These are phyloP conservation scores for Centrocercus urophasianus DNA, from an alignment of 2,113 vertebrate species.

Conservation along the genomic window DNA sequence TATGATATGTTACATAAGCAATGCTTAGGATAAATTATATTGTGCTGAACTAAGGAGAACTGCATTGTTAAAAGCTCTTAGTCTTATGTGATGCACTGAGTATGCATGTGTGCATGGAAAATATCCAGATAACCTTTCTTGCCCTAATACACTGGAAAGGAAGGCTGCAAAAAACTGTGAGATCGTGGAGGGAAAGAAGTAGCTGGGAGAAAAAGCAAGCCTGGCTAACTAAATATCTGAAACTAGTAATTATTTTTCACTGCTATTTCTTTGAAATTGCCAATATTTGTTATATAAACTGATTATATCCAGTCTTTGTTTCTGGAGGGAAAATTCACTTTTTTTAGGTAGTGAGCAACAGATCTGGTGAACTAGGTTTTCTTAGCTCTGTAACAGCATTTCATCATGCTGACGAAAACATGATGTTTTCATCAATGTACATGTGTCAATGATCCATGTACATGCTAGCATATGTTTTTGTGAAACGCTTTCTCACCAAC, in stretches of 20 bases:
- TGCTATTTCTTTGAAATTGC: not conserved
- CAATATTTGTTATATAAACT: not conserved
- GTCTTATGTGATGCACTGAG: not conserved
- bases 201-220: not conserved
- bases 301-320: not conserved
- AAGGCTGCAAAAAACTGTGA: not conserved
- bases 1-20: not conserved
- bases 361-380: not conserved
- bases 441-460: not conserved
- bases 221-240: not conserved
- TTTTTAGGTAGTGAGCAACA: not conserved
- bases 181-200: not conserved
- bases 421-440: too few species aligned
- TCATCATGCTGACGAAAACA: not conserved
- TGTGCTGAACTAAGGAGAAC: not conserved
- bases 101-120: not conserved
- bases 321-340: not conserved
- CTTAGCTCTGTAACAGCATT: not conserved
- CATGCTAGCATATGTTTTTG: not conserved
- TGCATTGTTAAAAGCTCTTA: not conserved
- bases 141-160: not conserved
- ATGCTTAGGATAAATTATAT: not conserved
- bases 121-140: not conserved
- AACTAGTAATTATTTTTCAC: rapidly evolving
- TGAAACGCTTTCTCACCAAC: not conserved